These are phyloP conservation scores for Forbesichthys agassizii DNA, from an alignment of 2,113 vertebrate species.

Conservation along the genomic window DNA sequence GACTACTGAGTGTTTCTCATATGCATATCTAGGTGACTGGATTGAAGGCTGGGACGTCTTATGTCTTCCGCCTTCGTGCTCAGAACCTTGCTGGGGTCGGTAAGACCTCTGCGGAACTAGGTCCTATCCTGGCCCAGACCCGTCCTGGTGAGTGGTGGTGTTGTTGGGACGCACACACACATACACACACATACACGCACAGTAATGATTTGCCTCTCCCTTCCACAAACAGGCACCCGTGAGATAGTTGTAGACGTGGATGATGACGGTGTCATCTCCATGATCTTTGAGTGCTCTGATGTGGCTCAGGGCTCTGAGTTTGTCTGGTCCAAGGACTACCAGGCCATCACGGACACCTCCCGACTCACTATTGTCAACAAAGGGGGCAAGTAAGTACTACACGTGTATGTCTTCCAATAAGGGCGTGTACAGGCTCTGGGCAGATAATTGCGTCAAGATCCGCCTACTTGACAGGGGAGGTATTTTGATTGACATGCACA, in stretches of 20 bases:
- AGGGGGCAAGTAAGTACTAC: slow-evolving; percentile 81
- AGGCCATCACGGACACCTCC: slow-evolving; percentile 83
- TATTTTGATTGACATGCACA: too few species aligned
- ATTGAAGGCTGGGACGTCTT: slow-evolving; percentile 82
- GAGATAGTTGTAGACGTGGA: slow-evolving; percentile 92
- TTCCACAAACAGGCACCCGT: slow-evolving; percentile 83
- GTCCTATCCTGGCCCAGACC: slow-evolving; percentile 88
- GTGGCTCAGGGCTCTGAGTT: slow-evolving; percentile 88
- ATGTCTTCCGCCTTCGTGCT: slow-evolving; percentile 87
- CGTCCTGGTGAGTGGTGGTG: slow-evolving; percentile 82
- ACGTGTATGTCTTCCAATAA: neutral
- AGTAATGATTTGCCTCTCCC: neutral
- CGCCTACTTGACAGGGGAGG: too few species aligned
- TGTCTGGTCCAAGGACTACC: slow-evolving; percentile 94
- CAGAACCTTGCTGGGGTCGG: slow-evolving; percentile 92
- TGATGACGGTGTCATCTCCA: slow-evolving; percentile 92
- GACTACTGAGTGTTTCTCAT: slow-evolving; percentile 25
- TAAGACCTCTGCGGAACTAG: slow-evolving; percentile 80
- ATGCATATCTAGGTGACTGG: slow-evolving; percentile 76
- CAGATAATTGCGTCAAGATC: too few species aligned
- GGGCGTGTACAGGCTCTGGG: too few species aligned
- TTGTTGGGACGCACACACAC: slow-evolving; percentile 19
- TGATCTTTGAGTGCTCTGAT: slow-evolving; percentile 93
- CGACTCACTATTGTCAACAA: slow-evolving; percentile 83
- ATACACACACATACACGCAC: slow-evolving; percentile 13